Conservation (phyloP, 1,140 invertebrate species). For the Latrodectus geometricus region DNA sequence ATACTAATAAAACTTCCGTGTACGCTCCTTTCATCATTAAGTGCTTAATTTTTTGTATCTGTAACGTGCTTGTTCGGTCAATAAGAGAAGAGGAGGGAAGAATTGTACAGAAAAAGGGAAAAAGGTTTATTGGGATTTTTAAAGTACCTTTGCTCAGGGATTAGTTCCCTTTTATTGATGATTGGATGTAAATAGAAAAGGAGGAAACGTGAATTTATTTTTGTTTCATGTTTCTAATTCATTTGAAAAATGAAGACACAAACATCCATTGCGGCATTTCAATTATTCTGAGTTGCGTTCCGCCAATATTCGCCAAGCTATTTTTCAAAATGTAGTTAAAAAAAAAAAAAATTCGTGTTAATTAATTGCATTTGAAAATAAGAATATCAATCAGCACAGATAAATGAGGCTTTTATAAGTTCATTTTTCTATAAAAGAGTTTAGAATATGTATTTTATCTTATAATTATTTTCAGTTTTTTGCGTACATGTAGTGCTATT, state of each 20-base stretch:
- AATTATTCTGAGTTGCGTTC: neutral
- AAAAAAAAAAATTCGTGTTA: too few species aligned
- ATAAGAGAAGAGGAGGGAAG: constrained; percentile 15
- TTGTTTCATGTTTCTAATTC: neutral
- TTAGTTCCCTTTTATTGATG: constrained; percentile 47
- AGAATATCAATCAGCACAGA: too few species aligned
- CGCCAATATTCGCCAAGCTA: neutral
- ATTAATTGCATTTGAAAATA: too few species aligned
- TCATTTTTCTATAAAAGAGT: too few species aligned
- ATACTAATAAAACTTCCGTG: neutral
- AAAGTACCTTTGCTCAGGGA: constrained; percentile 25
- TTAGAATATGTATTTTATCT: too few species aligned
- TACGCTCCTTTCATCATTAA: constrained; percentile 42
- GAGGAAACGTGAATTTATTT: neutral
- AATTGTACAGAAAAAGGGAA: neutral
- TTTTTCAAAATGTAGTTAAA: neutral
- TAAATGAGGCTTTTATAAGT: too few species aligned
- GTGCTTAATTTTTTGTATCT: constrained; percentile 38
- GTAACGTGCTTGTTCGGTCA: constrained; percentile 43
- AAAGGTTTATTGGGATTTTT: constrained; percentile 53
- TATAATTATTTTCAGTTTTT: too few species aligned
- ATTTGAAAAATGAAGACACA: neutral
- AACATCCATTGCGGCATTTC: neutral
- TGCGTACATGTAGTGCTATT: too few species aligned
- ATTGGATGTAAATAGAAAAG: neutral